These are phyloP conservation scores for Chorisops tibialis DNA, from an alignment of 2,888 invertebrate species.

Conservation along the genomic window DNA sequence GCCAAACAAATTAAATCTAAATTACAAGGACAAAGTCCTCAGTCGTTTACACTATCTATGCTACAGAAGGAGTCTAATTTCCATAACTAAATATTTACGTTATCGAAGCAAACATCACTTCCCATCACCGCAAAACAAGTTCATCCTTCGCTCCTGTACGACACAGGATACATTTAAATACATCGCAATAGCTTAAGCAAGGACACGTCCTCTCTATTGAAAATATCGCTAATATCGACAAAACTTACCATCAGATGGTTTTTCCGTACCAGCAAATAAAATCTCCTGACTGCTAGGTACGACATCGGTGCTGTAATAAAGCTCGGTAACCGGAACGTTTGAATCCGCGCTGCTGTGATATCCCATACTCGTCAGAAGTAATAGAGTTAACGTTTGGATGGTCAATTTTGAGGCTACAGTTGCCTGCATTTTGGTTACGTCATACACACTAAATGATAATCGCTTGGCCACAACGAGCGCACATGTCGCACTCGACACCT, in stretches of 20 bases:
- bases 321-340: neutral
- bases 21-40: too few relatives aligned
- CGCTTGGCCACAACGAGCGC: neutral
- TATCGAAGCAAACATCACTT: too few relatives aligned
- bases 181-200: too few relatives aligned
- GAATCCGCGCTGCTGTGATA: conserved; percentile 4
- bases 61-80: too few relatives aligned
- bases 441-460: neutral
- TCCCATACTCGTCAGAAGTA: conserved; percentile 17
- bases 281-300: neutral
- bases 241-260: conserved; percentile 17
- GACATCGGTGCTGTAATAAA: neutral
- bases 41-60: too few relatives aligned
- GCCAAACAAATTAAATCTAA: too few relatives aligned
- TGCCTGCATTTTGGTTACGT: conserved; percentile 6
- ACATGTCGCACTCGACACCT: conserved; percentile 18
- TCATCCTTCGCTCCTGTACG: too few relatives aligned
- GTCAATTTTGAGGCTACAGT: conserved; percentile 11
- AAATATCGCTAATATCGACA: neutral
- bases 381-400: conserved; percentile 18
- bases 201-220: neutral
- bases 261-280: conserved; percentile 1
- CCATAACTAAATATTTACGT: too few relatives aligned
- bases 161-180: too few relatives aligned
- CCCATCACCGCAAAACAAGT: too few relatives aligned